Conservation (phyloP, 2,113 vertebrate species). For the Myiozetetes cayanensis region DNA sequence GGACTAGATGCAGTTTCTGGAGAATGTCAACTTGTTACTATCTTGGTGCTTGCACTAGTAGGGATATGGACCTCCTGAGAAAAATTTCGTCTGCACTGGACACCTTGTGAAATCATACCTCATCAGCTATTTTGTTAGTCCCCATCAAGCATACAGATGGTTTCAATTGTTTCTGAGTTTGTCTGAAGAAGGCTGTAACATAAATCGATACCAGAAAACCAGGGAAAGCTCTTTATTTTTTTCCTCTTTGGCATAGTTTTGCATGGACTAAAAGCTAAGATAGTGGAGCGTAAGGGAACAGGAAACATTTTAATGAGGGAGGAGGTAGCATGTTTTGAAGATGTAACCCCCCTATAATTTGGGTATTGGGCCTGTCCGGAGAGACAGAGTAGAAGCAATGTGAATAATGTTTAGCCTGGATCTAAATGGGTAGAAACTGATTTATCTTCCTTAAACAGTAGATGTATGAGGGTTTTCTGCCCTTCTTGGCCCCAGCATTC, state of each 20-base stretch:
- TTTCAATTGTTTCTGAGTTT: constrained; percentile 72
- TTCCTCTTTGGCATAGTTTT: constrained; percentile 12
- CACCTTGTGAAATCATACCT: constrained; percentile 39
- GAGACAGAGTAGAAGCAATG: neutral
- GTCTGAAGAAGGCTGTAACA: constrained; percentile 57
- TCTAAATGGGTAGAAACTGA: neutral
- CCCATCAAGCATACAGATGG: constrained; percentile 72
- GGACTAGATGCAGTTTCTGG: neutral
- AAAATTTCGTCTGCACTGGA: neutral
- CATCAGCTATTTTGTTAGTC: constrained; percentile 37
- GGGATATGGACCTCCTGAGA: neutral
- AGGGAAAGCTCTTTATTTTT: constrained; percentile 21
- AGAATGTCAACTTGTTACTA: neutral
- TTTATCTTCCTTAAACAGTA: constrained; percentile 27
- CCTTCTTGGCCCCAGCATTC: neutral
- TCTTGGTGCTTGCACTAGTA: neutral
- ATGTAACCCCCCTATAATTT: neutral
- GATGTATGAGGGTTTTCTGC: neutral
- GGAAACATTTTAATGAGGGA: neutral
- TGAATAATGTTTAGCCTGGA: neutral
- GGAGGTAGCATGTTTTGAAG: neutral
- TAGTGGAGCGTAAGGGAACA: neutral
- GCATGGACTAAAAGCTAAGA: constrained; percentile 13
- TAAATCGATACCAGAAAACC: constrained; percentile 67
- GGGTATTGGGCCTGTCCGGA: neutral